Evolutionary conservation across 1,140 invertebrate species (phyloP), one percentile per base, ranked within the genome.

Genomic region (Fopius arisanus): DNA sequence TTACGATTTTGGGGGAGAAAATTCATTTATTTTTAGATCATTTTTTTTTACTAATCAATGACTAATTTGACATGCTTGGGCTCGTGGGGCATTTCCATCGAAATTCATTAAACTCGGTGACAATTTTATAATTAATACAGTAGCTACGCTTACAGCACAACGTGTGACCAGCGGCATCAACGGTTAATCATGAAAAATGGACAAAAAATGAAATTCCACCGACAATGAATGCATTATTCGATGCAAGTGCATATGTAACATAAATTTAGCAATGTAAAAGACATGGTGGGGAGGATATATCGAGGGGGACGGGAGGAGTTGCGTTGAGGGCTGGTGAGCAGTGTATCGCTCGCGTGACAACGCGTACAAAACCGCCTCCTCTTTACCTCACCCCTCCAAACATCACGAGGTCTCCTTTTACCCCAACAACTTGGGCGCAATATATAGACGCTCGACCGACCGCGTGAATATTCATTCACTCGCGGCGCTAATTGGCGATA

Each of bases 401-500:
- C 28, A 31, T 23, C 29, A 33, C 9, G 6, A 29, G 0, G 33
- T 67, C 29, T 31, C 23, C 54, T 59, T 59, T 59, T 26, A 59
- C 23, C 19, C 54, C 3, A 59, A 31, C 26, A 67, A 67, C 12
- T 41, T 29, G 16, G 33, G 33, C 3, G 41, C 21, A 14, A 31
- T 65, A 65, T 33, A 65, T 70, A 74, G 78, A 81, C 78, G 77
- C 78, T 78, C 78, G 66, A 75, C 72, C 23, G 51, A 69, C 73
- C 70, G 74, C 78, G 79, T 85, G 82, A 86, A 84, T 84, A 85
- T 83, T 84, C 80, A 86, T 83, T 80, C 77, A 78, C 72, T 77
- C 73, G 75, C 77, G 75, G 70, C 80, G 81, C 80, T 83, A 86
- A 86, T 86, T 87, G 84, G 78, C 82, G 82, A 83, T 83, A 80